phyloP scores from a whole-genome alignment of 2,888 invertebrate genomes.

The Leptarthrus brevirostris region DNA sequence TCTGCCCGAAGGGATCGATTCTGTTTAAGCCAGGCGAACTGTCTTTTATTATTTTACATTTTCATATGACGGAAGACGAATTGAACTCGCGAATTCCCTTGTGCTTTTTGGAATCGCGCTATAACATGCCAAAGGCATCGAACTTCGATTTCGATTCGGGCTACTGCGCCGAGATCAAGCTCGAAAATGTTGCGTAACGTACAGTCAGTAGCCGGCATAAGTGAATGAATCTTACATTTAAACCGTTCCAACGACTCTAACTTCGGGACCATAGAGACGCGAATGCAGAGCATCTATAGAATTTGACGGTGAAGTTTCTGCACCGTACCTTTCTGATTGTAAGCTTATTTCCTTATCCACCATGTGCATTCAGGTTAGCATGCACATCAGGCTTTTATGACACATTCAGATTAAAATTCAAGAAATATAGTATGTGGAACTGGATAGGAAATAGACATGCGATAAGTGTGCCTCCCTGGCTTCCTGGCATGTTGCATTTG shows the following conservation, averaged over 20 bases:
- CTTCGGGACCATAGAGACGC: background rate
- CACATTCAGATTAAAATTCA: slow-evolving; percentile 42
- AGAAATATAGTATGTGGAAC: slow-evolving; percentile 19
- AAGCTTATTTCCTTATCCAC: slow-evolving; percentile 26
- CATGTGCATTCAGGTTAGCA: slow-evolving; percentile 24
- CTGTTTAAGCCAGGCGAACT: background rate
- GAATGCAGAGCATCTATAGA: background rate
- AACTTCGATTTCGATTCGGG: slow-evolving; percentile 9
- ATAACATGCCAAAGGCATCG: background rate
- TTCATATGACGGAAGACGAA: background rate
- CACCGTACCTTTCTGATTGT: slow-evolving; percentile 4
- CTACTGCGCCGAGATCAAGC: background rate
- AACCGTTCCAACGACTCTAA: background rate
- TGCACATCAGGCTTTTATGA: slow-evolving; percentile 39
- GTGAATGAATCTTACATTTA: slow-evolving; percentile 16
- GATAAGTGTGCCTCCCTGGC: slow-evolving; percentile 13
- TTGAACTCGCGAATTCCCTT: slow-evolving; percentile 1
- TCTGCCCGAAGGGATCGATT: slow-evolving; percentile 26
- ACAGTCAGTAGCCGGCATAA: background rate
- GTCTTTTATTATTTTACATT: background rate
- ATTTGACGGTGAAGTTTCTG: background rate
- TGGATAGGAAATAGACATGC: slow-evolving; percentile 43
- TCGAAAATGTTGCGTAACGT: slow-evolving; percentile 21
- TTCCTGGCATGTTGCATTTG: slow-evolving; percentile 2
- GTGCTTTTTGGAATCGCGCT: background rate